phyloP scores from a whole-genome alignment of 2,113 vertebrate species.

The Synodontis membranacea region DNA sequence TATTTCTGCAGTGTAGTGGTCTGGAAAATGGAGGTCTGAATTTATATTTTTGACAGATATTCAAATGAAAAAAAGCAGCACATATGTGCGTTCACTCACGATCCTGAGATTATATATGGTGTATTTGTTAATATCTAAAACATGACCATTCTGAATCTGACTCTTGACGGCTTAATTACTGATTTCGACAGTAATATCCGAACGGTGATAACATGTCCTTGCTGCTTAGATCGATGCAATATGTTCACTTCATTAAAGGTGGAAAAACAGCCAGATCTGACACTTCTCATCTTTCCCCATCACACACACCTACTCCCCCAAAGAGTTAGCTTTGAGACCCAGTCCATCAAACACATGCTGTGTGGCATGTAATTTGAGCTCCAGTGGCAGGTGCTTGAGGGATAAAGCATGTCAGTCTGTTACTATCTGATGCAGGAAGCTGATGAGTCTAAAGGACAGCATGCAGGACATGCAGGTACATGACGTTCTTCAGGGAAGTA shows the following conservation, averaged over 20 bases:
- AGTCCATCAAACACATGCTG: constrained; percentile 32
- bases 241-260: constrained; percentile 40
- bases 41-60: not conserved
- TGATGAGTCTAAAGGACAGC: constrained; percentile 31
- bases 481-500: constrained; percentile 31
- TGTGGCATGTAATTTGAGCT: constrained; percentile 53
- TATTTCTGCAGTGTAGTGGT: too few relatives aligned
- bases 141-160: not conserved
- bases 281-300: constrained; percentile 28
- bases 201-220: not conserved
- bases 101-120: not conserved
- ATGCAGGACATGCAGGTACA: constrained; percentile 47
- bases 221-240: not conserved
- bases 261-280: constrained; percentile 37
- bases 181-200: not conserved
- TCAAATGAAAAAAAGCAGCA: not conserved
- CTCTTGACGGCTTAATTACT: not conserved
- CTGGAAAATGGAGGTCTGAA: not conserved
- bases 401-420: constrained; percentile 52
- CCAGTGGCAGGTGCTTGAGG: constrained; percentile 48
- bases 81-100: not conserved
- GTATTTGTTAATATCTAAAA: not conserved
- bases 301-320: constrained; percentile 18
- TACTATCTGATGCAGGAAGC: constrained; percentile 45
- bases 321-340: constrained; percentile 38